Percentiles rank a stretch among this genome's conserved stretches.
Conservation (phyloP, 2,113 vertebrate genomes). For the Casuarius casuarius region DNA sequence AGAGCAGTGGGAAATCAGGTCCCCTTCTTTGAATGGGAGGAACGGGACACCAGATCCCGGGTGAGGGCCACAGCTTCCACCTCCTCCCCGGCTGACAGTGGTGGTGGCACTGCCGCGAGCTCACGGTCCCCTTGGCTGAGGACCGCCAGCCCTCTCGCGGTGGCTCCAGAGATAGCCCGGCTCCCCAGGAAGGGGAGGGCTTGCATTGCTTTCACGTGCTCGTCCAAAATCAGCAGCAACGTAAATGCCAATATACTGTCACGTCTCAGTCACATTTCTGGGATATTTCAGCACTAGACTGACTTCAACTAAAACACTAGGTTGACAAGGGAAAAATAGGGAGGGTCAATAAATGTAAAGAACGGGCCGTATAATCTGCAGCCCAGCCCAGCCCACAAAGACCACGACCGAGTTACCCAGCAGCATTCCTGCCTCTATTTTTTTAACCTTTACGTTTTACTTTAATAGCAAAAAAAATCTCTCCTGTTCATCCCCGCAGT, state of each 20-base stretch:
- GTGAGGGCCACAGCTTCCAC: background rate
- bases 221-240: background rate
- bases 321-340: background rate
- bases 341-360: background rate
- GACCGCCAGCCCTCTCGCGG: fast-evolving
- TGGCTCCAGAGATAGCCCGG: background rate
- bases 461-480: background rate
- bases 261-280: fast-evolving
- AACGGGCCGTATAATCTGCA: background rate
- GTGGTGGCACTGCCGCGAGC: background rate
- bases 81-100: fast-evolving
- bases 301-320: background rate
- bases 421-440: background rate
- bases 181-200: background rate
- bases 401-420: background rate
- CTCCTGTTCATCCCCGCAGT: background rate
- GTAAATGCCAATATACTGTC: background rate
- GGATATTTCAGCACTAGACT: background rate
- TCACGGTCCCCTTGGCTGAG: background rate
- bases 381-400: too few species aligned
- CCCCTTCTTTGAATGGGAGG: background rate
- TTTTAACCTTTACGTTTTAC: background rate
- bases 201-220: background rate
- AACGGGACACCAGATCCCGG: background rate
- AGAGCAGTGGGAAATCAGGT: background rate